Base-by-base conservation (phyloP, 2,888 invertebrate genomes). In the Sphecodes monilicornis region DNA sequence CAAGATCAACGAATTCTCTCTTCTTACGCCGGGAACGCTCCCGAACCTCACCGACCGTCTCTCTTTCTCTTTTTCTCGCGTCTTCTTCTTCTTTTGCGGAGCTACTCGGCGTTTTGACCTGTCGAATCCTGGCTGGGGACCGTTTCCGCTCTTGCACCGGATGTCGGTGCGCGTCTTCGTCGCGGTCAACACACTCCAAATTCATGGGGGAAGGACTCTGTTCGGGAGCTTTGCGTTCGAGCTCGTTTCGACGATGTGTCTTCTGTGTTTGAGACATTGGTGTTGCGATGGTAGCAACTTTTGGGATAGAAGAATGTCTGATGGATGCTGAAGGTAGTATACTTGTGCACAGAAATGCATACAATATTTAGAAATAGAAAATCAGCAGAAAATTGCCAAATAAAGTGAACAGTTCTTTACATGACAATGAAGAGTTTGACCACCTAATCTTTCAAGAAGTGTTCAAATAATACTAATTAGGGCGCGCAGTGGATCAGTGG, bases 1-100 rank as follows among this genome's bases (percentile, higher is more conserved):
- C 91, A 91, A 85, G 81, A 82, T 86, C 86, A 81, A 82, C 89
- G 88, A 89, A 89, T 90, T 87, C 74, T 79, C 84, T 70, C 68
- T 79, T 82, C 78, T 71, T 54, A 77, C 82, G 26, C 54, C 82
- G 71, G 78, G 81, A 84, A 83, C 89, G 85, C 88, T 86, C 81
- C 75, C 50, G 80, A 79, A 74, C 81, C 76, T 72, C 73, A n/a
- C 60, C 60, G 11, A 6, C 11, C 74, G 3, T 69, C 39, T 13
- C 29, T 60, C 60, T 29, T 1, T 60, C 18, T 13, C 39, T 18
- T n/a, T 10, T 43, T 78, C 80, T 57, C 46, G 16, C 4, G 13
- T 72, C 11, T 60, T 60, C 2, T 22, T 50, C 2, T 22, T 50
- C 22, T 50, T 50, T 50, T 22, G 10, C 10, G 8, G 2, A 10